Percentiles rank a stretch among this genome's conserved stretches.
Evolutionary conservation across 2,797 vertebrate species (phyloP).

Genomic region (Myotis daubentonii): DNA sequence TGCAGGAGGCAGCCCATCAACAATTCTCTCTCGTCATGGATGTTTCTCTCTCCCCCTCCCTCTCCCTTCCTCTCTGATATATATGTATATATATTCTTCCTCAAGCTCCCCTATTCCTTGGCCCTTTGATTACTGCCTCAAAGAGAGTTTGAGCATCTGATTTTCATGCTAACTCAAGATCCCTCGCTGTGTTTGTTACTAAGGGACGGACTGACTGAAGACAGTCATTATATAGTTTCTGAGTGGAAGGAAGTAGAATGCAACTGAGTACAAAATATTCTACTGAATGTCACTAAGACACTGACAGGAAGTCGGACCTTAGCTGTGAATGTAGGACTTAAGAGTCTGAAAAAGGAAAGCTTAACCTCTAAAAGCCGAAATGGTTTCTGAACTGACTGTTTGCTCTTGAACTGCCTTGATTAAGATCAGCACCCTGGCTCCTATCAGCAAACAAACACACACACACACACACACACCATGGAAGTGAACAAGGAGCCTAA

Average conservation of each 20-base stretch:
- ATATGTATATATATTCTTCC: neutral
- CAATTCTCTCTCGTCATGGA: too few species aligned
- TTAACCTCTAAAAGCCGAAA: conserved; percentile 20
- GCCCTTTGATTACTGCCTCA: neutral
- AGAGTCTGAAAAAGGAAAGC: neutral
- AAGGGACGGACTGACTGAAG: neutral
- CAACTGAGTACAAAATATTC: neutral
- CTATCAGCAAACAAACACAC: neutral
- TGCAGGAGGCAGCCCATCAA: too few species aligned
- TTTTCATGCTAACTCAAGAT: neutral
- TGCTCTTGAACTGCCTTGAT: conserved; percentile 6
- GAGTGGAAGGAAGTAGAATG: neutral
- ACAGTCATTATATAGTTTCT: neutral
- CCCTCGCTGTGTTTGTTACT: neutral
- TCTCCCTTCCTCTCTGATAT: too few species aligned
- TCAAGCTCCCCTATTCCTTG: neutral
- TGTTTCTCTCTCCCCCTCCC: too few species aligned
- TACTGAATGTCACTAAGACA: neutral
- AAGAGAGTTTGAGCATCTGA: neutral
- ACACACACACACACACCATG: neutral
- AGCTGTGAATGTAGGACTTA: neutral
- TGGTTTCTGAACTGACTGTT: neutral
- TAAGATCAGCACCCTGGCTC: neutral
- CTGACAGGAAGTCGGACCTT: neutral
- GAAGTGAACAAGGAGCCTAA: conserved; percentile 76